phyloP scores from a whole-genome alignment of 2,113 vertebrate species.

The Pristiophorus japonicus region DNA sequence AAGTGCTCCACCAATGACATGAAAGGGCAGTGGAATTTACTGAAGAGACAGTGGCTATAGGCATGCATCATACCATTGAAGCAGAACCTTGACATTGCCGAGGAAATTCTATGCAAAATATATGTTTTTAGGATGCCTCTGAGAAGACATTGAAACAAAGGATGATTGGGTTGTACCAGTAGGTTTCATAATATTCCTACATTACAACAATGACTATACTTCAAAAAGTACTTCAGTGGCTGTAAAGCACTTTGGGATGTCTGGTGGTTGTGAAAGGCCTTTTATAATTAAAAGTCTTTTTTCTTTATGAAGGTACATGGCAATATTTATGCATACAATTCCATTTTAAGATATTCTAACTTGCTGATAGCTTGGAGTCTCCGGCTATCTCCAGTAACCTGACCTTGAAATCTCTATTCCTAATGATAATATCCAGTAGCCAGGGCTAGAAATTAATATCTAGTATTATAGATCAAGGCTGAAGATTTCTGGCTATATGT shows the following conservation, averaged over 20 bases:
- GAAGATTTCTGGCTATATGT: neutral
- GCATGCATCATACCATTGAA: slow-evolving; percentile 21
- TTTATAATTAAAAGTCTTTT: neutral
- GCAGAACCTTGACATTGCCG: slow-evolving; percentile 7
- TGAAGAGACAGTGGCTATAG: neutral
- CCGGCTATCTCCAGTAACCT: neutral
- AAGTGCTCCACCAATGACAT: slow-evolving; percentile 1
- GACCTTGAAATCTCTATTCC: neutral
- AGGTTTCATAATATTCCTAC: too few species aligned
- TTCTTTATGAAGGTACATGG: neutral
- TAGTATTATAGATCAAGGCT: neutral
- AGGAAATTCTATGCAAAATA: neutral
- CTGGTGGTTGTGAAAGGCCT: too few species aligned
- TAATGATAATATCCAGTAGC: neutral
- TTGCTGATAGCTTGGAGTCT: neutral
- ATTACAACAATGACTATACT: too few species aligned
- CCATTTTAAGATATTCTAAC: neutral
- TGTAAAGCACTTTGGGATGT: too few species aligned
- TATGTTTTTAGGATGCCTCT: neutral
- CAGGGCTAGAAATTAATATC: neutral
- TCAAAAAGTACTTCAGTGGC: too few species aligned
- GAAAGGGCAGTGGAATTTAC: slow-evolving; percentile 24
- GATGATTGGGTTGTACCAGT: neutral
- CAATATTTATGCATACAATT: neutral
- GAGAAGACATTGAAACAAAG: neutral